Evolutionary conservation across 2,797 vertebrate species (phyloP).

Genomic region (Eleutherodactylus coqui): DNA sequence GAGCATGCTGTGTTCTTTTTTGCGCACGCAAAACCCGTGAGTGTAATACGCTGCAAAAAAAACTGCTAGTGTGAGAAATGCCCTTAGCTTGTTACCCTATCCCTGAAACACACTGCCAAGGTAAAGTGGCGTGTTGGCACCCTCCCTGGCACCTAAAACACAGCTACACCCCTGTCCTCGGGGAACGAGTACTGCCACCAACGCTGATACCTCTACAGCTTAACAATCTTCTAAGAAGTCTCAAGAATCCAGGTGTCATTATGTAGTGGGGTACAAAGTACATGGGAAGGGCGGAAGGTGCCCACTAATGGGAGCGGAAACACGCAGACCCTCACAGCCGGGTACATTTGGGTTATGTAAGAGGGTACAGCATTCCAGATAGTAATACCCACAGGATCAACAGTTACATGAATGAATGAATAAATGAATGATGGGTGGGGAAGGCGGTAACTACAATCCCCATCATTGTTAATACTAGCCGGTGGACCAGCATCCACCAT

Average conservation of each 20-base stretch:
- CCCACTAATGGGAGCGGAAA: too few relatives aligned
- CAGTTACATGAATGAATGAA: neutral
- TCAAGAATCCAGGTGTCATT: neutral
- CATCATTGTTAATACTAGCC: constrained; percentile 8
- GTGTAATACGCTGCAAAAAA: too few relatives aligned
- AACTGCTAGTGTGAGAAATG: too few relatives aligned
- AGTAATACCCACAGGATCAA: neutral
- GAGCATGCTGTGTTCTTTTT: too few relatives aligned
- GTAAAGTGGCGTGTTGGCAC: neutral
- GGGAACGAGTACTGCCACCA: neutral
- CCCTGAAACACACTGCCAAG: too few relatives aligned
- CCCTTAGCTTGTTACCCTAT: too few relatives aligned
- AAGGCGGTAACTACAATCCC: neutral
- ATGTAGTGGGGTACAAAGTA: neutral
- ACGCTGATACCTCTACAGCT: neutral
- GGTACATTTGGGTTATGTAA: neutral
- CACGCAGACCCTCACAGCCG: neutral
- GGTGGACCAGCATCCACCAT: neutral
- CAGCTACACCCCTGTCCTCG: neutral
- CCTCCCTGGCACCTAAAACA: neutral
- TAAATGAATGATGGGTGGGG: neutral
- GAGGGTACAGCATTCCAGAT: too few relatives aligned
- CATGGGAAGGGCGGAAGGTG: neutral
- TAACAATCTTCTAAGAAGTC: neutral
- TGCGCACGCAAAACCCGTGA: too few relatives aligned